Percentiles rank a stretch among this genome's conserved stretches.
phyloP scores from a whole-genome alignment of 1,140 invertebrate species.

The Drosophila murphyi region DNA sequence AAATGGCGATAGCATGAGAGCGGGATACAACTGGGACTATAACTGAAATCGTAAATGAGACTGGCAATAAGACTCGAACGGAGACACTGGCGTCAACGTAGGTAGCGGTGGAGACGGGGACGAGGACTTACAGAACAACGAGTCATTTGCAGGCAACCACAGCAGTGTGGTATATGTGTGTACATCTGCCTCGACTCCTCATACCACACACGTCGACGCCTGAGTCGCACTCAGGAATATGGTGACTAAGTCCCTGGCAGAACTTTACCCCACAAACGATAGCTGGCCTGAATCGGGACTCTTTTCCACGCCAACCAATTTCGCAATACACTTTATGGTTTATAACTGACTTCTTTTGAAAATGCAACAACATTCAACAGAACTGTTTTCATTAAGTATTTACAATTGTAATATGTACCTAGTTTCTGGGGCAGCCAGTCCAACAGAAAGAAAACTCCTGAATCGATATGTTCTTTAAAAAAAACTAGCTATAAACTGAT shows the following conservation, averaged over 20 bases:
- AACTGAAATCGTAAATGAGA: background rate
- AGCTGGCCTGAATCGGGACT: background rate
- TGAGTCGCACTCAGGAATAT: background rate
- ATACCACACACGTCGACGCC: background rate
- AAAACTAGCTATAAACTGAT: no score
- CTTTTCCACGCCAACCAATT: background rate
- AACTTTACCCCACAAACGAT: background rate
- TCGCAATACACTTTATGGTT: background rate
- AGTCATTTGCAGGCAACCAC: slow-evolving; percentile 44
- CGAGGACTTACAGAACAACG: slow-evolving; percentile 10
- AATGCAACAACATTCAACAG: background rate
- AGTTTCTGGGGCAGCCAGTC: background rate
- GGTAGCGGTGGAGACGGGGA: background rate
- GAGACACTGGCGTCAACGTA: background rate
- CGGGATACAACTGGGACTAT: background rate
- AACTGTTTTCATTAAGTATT: background rate
- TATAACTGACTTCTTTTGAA: background rate
- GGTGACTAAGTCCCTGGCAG: slow-evolving; percentile 11
- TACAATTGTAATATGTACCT: background rate
- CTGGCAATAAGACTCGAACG: background rate
- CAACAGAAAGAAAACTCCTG: background rate
- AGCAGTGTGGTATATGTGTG: slow-evolving; percentile 1
- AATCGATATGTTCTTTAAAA: background rate
- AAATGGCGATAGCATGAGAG: background rate
- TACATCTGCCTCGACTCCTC: background rate